Conservation (phyloP, 2,113 vertebrate species). For the Canis aureus region DNA sequence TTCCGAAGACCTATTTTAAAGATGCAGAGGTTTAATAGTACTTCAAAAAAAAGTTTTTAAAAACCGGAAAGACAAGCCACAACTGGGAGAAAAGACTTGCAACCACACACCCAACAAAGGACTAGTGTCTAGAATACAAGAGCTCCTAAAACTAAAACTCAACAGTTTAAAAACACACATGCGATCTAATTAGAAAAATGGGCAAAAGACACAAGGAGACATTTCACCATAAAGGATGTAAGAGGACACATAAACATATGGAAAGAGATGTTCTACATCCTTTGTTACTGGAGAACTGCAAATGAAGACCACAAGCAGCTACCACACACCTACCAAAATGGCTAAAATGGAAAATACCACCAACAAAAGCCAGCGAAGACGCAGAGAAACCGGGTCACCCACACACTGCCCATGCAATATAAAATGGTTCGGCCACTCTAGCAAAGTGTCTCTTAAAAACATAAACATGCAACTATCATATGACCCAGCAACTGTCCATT, state of each 20-base stretch:
- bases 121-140: not conserved
- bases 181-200: not conserved
- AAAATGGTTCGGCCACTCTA: not conserved
- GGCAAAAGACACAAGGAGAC: not conserved
- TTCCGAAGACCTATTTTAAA: not conserved
- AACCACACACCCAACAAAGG: not conserved
- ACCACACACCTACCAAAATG: not conserved
- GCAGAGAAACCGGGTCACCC: not conserved
- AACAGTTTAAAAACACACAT: not conserved
- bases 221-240: not conserved
- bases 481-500: not conserved
- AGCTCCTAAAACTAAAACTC: not conserved
- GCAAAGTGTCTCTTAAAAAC: not conserved
- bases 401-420: rapidly evolving
- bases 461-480: not conserved
- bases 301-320: not conserved
- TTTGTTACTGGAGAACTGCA: not conserved
- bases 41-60: not conserved
- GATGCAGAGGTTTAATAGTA: not conserved
- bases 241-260: not conserved
- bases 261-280: not conserved
- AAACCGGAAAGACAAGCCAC: not conserved
- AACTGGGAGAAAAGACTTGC: not conserved
- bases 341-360: not conserved
- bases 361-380: not conserved